These are phyloP conservation scores for Volucella inflata DNA, from an alignment of 2,888 invertebrate genomes.

Conservation along the genomic window DNA sequence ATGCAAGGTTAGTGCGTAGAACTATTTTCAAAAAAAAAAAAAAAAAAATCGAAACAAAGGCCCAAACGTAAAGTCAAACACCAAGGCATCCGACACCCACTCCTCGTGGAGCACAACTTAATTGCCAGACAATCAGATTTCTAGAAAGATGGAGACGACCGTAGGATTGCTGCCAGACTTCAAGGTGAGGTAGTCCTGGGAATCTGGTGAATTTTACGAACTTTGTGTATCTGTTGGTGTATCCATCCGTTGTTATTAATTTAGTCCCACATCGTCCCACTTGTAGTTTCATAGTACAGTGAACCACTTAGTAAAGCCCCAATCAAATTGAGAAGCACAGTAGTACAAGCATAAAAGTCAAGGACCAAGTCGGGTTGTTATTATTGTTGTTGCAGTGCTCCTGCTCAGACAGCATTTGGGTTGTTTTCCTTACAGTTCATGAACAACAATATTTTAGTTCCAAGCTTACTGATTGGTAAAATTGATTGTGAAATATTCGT, in stretches of 20 bases:
- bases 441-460: not conserved
- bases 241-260: not conserved
- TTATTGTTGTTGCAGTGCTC: conserved; percentile 13
- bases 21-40: conserved; percentile 2
- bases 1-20: not conserved
- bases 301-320: conserved; percentile 23
- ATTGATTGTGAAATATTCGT: conserved; percentile 13
- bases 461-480: conserved; percentile 18
- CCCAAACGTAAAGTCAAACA: conserved; percentile 16
- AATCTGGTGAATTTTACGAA: not conserved
- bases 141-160: not conserved
- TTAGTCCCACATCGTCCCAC: not conserved
- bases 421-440: not conserved
- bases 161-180: conserved; percentile 18
- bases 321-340: conserved; percentile 25
- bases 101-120: not conserved
- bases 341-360: not conserved
- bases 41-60: not conserved
- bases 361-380: not conserved
- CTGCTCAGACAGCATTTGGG: conserved; percentile 31
- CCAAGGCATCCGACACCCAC: conserved; percentile 16
- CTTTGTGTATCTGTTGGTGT: not conserved
- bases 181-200: conserved; percentile 4
- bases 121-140: conserved; percentile 13
- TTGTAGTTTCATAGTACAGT: not conserved